Conservation (phyloP, 2,113 vertebrate genomes). For the Ellobius talpinus region DNA sequence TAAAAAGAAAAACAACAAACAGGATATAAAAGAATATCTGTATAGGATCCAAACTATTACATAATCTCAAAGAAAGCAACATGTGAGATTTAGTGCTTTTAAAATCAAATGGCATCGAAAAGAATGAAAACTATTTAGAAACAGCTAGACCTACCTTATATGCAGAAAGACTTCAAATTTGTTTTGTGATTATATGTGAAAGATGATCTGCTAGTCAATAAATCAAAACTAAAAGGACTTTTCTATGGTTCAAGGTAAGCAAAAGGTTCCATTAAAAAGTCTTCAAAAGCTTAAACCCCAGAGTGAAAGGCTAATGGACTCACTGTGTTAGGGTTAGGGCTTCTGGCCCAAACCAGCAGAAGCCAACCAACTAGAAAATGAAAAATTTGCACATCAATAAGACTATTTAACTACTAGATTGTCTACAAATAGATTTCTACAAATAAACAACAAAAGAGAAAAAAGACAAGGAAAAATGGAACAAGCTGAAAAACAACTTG, state of each 20-base stretch:
- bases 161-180: not conserved
- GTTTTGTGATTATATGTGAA: not conserved
- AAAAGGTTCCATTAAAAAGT: not conserved
- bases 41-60: not conserved
- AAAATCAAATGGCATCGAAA: not conserved
- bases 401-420: not conserved
- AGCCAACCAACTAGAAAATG: not conserved
- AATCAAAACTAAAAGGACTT: not conserved
- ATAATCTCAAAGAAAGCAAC: constrained; percentile 2
- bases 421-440: not conserved
- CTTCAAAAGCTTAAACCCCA: not conserved
- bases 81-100: not conserved
- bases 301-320: not conserved
- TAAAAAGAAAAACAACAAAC: not conserved
- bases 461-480: not conserved
- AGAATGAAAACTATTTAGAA: not conserved
- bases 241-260: not conserved
- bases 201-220: not conserved
- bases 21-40: not conserved
- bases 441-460: not conserved
- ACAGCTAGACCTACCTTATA: not conserved
- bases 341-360: not conserved
- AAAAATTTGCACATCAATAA: not conserved
- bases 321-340: not conserved
- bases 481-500: not conserved